Evolutionary conservation across 2,888 invertebrate genomes (phyloP).

Genomic region (Amiota mariae): DNA sequence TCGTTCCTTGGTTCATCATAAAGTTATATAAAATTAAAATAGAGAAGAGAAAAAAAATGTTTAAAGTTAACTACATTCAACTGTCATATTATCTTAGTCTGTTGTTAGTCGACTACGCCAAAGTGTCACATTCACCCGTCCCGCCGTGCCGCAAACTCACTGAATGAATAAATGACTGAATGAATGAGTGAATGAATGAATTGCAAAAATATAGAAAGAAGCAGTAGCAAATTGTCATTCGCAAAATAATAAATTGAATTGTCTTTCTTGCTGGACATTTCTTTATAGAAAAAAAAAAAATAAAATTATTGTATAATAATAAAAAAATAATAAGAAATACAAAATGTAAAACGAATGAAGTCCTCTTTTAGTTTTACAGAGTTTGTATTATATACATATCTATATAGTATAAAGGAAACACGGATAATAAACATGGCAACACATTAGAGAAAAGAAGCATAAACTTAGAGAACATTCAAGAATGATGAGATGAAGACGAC

Average conservation of each 20-base stretch:
- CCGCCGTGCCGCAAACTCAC: no score
- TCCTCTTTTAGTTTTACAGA: background rate
- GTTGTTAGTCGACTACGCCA: background rate
- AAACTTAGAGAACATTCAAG: background rate
- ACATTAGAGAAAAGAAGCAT: background rate
- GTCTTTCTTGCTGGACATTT: slow-evolving; percentile 56
- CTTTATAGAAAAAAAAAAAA: background rate
- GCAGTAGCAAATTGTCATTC: slow-evolving; percentile 49
- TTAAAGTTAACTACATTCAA: slow-evolving; percentile 6
- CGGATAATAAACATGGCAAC: background rate
- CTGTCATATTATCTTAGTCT: slow-evolving; percentile 8
- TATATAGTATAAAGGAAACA: background rate
- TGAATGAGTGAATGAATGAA: slow-evolving; percentile 10
- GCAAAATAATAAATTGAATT: slow-evolving; percentile 64
- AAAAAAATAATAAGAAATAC: background rate
- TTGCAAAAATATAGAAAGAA: slow-evolving; percentile 35
- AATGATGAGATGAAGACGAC: slow-evolving; percentile 9
- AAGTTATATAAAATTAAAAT: background rate
- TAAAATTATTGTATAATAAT: background rate
- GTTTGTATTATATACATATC: no score
- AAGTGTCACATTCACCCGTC: background rate
- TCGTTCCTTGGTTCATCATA: background rate
- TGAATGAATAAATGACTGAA: no score
- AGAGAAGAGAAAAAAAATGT: background rate
- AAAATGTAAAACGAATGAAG: slow-evolving; percentile 25